Conservation (phyloP, 1,140 invertebrate genomes). For the Ooceraea biroi region DNA sequence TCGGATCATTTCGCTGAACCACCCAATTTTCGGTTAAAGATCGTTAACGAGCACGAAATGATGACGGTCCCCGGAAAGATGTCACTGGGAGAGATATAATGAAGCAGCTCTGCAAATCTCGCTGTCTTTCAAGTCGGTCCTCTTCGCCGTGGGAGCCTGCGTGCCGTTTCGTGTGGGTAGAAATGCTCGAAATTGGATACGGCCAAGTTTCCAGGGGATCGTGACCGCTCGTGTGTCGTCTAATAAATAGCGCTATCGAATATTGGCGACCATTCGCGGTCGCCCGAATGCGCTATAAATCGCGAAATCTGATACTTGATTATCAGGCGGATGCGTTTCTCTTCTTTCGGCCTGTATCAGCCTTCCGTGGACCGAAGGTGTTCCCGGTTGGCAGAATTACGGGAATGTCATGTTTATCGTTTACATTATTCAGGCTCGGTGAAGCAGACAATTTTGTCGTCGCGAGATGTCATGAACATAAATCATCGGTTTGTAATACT, state of each 20-base stretch:
- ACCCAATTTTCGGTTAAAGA: background rate
- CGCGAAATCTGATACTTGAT: slow-evolving; percentile 50
- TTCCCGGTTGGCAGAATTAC: background rate
- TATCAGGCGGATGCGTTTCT: slow-evolving; percentile 32
- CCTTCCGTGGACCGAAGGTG: background rate
- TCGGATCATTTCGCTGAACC: background rate
- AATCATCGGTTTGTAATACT: background rate
- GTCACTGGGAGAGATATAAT: slow-evolving; percentile 49
- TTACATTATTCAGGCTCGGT: background rate
- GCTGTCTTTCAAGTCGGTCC: background rate
- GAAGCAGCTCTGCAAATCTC: slow-evolving; percentile 54
- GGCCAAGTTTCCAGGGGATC: slow-evolving; percentile 31
- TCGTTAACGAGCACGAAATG: background rate
- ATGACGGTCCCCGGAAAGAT: background rate
- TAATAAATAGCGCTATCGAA: slow-evolving; percentile 66
- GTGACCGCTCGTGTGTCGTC: slow-evolving; percentile 19
- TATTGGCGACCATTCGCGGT: slow-evolving; percentile 8
- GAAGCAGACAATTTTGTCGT: background rate
- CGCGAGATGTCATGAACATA: background rate
- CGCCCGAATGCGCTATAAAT: slow-evolving; percentile 26
- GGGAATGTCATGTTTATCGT: background rate
- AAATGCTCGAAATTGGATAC: slow-evolving; percentile 67
- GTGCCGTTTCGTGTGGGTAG: slow-evolving; percentile 43
- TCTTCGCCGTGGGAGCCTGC: slow-evolving; percentile 1
- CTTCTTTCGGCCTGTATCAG: slow-evolving; percentile 1